phyloP scores from a whole-genome alignment of 2,113 vertebrate species.

The Oncorhynchus tshawytscha region DNA sequence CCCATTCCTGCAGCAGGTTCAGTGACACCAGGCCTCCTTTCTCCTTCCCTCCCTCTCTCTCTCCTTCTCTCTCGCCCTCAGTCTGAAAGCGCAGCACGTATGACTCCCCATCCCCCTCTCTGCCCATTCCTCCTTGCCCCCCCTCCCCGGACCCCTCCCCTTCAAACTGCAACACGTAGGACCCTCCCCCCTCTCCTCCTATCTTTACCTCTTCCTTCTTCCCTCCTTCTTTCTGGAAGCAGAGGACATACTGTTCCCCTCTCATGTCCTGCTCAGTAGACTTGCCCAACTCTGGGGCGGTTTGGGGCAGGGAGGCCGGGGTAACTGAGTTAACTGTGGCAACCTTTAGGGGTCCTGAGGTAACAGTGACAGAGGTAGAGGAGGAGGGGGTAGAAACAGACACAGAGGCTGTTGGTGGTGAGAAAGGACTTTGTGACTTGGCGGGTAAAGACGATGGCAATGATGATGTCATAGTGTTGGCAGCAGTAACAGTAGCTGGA shows the following conservation, averaged over 20 bases:
- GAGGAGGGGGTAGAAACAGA: slow-evolving; percentile 21
- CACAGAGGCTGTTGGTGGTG: slow-evolving; percentile 21
- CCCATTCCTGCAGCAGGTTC: slow-evolving; percentile 70
- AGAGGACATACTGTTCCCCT: slow-evolving; percentile 72
- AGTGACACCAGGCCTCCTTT: slow-evolving; percentile 67
- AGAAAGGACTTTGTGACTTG: slow-evolving; percentile 1
- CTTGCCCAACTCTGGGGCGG: slow-evolving; percentile 26
- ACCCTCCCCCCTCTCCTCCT: slow-evolving; percentile 46
- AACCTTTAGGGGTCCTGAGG: slow-evolving; percentile 35
- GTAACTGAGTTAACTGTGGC: slow-evolving; percentile 24
- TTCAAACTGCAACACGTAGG: slow-evolving; percentile 73
- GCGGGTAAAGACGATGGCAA: slow-evolving; percentile 17
- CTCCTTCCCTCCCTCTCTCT: slow-evolving; percentile 37
- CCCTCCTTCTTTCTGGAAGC: slow-evolving; percentile 64
- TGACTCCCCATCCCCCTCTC: slow-evolving; percentile 56
- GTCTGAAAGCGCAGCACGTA: slow-evolving; percentile 71
- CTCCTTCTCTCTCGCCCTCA: slow-evolving; percentile 34
- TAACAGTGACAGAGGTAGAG: slow-evolving; percentile 15
- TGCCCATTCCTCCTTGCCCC: slow-evolving; percentile 37
- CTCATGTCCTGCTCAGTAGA: slow-evolving; percentile 40
- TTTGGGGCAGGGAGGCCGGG: slow-evolving; percentile 25
- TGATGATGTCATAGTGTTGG: slow-evolving; percentile 12
- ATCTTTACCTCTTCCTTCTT: slow-evolving; percentile 52
- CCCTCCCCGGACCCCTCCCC: slow-evolving; percentile 47
- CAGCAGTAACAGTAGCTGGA: not conserved